Evolutionary conservation across 2,113 vertebrate species (phyloP).

Genomic region (Gopherus evgoodei): DNA sequence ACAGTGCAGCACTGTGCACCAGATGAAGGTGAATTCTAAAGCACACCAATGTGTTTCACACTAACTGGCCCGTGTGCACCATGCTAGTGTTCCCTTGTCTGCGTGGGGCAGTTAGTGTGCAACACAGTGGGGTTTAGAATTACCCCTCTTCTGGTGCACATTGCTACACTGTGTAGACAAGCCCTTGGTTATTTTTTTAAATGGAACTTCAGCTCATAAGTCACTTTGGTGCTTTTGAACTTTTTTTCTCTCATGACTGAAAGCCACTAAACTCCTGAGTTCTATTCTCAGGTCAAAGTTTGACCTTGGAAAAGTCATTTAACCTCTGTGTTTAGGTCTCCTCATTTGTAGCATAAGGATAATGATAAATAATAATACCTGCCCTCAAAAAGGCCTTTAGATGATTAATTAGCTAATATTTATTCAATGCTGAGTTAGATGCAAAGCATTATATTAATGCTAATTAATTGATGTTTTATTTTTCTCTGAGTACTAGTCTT

Average conservation of each 20-base stretch:
- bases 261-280: background rate
- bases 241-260: background rate
- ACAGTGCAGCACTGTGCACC: background rate
- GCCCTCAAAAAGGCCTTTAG: conserved; percentile 9
- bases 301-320: conserved; percentile 38
- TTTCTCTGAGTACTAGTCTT: background rate
- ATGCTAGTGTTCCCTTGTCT: background rate
- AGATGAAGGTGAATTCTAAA: background rate
- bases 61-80: background rate
- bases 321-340: background rate
- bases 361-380: conserved; percentile 31
- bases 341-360: conserved; percentile 20
- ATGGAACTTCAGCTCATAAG: background rate
- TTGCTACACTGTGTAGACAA: background rate
- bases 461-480: conserved; percentile 11
- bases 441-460: background rate
- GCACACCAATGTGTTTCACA: background rate
- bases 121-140: background rate
- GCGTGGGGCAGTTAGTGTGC: background rate
- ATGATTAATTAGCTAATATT: conserved; percentile 15
- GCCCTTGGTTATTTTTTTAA: background rate
- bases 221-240: background rate
- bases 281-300: background rate
- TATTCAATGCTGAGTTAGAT: background rate
- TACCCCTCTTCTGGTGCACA: background rate